A percentile compares a stretch with the other conserved stretches of the same genome.
These are phyloP conservation scores for Coracopsis vasa DNA, from an alignment of 2,113 vertebrate species.

Conservation along the genomic window DNA sequence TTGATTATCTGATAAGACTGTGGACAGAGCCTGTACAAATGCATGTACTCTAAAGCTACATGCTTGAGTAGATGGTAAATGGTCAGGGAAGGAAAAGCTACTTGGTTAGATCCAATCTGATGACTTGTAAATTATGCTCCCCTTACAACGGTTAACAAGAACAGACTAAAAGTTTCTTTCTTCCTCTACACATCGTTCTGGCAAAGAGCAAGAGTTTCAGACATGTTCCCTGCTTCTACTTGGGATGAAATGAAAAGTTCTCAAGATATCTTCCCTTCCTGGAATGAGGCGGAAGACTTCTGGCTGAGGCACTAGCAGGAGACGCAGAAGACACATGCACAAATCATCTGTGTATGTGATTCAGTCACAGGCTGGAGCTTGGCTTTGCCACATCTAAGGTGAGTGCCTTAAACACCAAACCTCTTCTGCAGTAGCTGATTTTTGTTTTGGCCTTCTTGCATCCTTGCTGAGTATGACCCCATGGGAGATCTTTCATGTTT, in stretches of 20 bases:
- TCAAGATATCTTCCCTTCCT: neutral
- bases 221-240: neutral
- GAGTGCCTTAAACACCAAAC: neutral
- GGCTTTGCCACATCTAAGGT: slow-evolving; percentile 17
- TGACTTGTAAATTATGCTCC: neutral
- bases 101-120: neutral
- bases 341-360: neutral
- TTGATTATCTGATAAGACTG: neutral
- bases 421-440: neutral
- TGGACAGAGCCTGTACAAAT: neutral
- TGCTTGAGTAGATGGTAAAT: neutral
- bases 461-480: neutral
- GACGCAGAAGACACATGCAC: accelerated
- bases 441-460: neutral
- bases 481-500: neutral
- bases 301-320: neutral
- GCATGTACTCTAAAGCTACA: accelerated
- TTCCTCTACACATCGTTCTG: neutral
- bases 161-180: neutral
- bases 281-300: neutral
- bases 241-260: neutral
- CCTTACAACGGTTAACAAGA: accelerated
- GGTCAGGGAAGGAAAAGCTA: neutral
- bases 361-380: neutral
- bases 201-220: neutral